Evolutionary conservation across 2,888 invertebrate genomes (phyloP), one percentile per base, ranked within the genome.

Genomic region (Apotomis turbidana): DNA sequence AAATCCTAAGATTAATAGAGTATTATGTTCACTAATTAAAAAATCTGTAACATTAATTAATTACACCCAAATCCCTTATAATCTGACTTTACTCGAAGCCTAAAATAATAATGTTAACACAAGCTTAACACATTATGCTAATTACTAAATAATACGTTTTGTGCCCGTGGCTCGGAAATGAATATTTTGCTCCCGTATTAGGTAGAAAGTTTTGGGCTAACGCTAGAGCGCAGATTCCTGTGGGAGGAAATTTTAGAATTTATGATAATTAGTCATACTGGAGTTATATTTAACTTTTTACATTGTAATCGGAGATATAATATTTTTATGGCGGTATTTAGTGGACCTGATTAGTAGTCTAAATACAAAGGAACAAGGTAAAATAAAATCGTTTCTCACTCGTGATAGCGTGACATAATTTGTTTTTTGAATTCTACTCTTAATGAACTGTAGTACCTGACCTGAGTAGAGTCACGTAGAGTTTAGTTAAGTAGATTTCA

Each of bases 121-220:
- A 62, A 49, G 36, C 55, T 61, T 49, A 68, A 55, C 55, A 36
- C 36, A 46, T 57, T 38, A 62, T 69, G 62, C 15, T 62, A 62
- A 62, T 62, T 62, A 13, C 6, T 5, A 38, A 62, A 57, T 49
- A 49, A 54, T 38, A 55, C 61, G 54, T 15, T 44, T 60, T 38
- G 36, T 36, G 55, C 55, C 55, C 55, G 49, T 5, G 38, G 55
- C 55, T 0, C 12, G 58, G 12, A 51, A 51, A 58, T 41, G 13
- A 57, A 58, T 59, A 57, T 51, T 67, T 67, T 46, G 12, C 15
- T 61, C 60, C 15, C 36, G 36, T 10, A 49, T 58, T 51, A 59
- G 38, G 58, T 54, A 13, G 3, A 36, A 67, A 59, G 51, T 67
- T 67, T 67, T 49, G 13, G 58, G 49, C 9, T 59, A 46, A 51